Conservation (phyloP, 2,113 vertebrate species). For the Oryctolagus cuniculus region DNA sequence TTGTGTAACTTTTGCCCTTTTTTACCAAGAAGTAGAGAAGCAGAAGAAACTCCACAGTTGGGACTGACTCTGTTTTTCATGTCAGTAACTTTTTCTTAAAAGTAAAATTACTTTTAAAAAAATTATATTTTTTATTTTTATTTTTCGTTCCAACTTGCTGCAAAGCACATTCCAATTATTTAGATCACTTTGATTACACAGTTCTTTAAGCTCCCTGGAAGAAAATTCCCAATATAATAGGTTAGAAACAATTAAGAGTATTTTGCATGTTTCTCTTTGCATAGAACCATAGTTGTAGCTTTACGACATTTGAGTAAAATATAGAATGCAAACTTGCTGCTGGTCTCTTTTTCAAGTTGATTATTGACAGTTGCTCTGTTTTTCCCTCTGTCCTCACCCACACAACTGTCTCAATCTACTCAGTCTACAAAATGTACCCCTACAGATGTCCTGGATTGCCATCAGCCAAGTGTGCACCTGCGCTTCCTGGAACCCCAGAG, state of each 20-base stretch:
- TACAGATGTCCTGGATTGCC: background rate
- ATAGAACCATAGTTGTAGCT: background rate
- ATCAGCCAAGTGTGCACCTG: slow-evolving; percentile 11
- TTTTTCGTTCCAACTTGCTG: background rate
- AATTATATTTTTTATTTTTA: background rate
- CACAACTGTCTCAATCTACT: background rate
- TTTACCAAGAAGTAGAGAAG: slow-evolving; percentile 15
- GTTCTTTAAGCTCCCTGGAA: slow-evolving; percentile 37
- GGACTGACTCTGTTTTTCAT: slow-evolving; percentile 60
- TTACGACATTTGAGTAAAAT: slow-evolving; percentile 38
- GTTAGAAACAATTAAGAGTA: slow-evolving; percentile 48
- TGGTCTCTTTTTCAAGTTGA: slow-evolving; percentile 21
- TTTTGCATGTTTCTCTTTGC: slow-evolving; percentile 50
- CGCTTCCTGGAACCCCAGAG: background rate
- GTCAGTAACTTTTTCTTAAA: slow-evolving; percentile 53
- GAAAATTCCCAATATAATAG: slow-evolving; percentile 5
- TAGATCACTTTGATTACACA: background rate
- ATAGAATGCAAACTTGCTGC: background rate
- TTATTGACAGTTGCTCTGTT: background rate
- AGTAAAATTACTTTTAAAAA: background rate
- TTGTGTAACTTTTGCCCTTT: slow-evolving; percentile 58
- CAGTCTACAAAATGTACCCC: background rate
- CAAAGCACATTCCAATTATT: slow-evolving; percentile 43
- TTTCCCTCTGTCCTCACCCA: background rate
- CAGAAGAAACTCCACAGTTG: slow-evolving; percentile 58